Base-by-base conservation (phyloP, 2,113 vertebrate genomes). In the Pomatostomus ruficeps region DNA sequence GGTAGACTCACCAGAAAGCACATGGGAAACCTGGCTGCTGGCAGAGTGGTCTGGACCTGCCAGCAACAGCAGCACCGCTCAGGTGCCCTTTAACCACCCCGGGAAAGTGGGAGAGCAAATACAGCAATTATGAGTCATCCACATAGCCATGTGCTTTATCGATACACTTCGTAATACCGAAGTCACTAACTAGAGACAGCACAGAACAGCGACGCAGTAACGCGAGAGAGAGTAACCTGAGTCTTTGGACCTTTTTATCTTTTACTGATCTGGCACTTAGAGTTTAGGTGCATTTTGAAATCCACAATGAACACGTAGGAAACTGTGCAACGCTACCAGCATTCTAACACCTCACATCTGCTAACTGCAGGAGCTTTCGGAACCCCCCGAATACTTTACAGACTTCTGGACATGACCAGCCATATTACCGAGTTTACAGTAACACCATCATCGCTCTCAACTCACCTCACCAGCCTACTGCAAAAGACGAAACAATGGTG, bases 281-380 rank as follows among this genome's bases (percentile, higher is more conserved):
- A 42, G n/a, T 52, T 72, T 9, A n/a, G 3, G 6, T 11, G 28
- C 12, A 25, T 61, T 88, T 52, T 55, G 36, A 87, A 94, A 89
- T 38, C 16, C n/a, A 68, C 57, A 81, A 29, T 0, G 0, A 22
- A 67, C 33, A 49, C 2, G 0, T 2, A 58, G 42, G 45, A 51
- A 85, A 52, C 75, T 15, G 6, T 2, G 7, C 1, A 0, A 49
- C 14, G 42, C 70, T 45, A 58, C 29, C 59, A 84, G 57, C 51
- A 62, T 23, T 57, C 19, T 51, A 49, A 80, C 26, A n/a, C 54
- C 36, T 46, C 46, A 52, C 57, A 36, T 7, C 61, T 66, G 38
- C 76, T 52, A 38, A 61, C 0, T 62, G 72, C 23, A 43, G 45
- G 26, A 29, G 36, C n/a, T 77, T 74, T 17, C 58, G 38, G 20